Evolutionary conservation across 2,888 invertebrate genomes (phyloP), one percentile per base, ranked within the genome.

Genomic region (Cenopis cana): DNA sequence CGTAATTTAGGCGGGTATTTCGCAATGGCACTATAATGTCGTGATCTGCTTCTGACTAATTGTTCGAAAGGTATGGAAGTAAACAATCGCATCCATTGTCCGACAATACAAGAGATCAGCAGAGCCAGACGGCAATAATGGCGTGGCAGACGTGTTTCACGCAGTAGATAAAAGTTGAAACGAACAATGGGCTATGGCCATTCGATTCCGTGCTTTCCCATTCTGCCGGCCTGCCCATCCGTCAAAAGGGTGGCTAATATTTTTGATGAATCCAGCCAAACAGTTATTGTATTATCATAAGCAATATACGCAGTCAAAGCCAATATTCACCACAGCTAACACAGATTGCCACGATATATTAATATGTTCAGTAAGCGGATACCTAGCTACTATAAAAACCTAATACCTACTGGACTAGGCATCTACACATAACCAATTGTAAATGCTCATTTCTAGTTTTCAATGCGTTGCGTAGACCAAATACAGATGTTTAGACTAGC

Each of bases 51-150:
- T 83, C 82, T 80, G 77, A 79, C 81, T 84, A 85, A 87, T 86
- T 86, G 85, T 86, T 74, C 76, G 75, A 79, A 76, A 77, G 76
- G 77, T 77, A 73, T 74, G 74, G 77, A 75, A 71, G 68, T 83
- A 81, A 86, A 90, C 89, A 90, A 91, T 88, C 79, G 82, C 73
- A 74, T 74, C 80, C 80, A 89, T 91, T 91, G 90, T 91, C 82
- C 82, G 75, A 75, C 77, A 79, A 75, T 77, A 81, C 81, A 81
- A 82, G 82, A 81, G 74, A 68, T 61, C 55, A 74, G 78, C 80
- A 80, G 79, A 79, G 73, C 66, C 68, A 72, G 73, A 72, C 74
- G 75, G 76, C 80, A 81, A 81, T 80, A 84, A 88, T 84, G 87
- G 87, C 87, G 85, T 82, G 74, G 79, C 81, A 78, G 83, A 82